Evolutionary conservation across 2,888 invertebrate species (phyloP), one percentile per base, ranked within the genome.

Genomic region (Ernsta delagoae): DNA sequence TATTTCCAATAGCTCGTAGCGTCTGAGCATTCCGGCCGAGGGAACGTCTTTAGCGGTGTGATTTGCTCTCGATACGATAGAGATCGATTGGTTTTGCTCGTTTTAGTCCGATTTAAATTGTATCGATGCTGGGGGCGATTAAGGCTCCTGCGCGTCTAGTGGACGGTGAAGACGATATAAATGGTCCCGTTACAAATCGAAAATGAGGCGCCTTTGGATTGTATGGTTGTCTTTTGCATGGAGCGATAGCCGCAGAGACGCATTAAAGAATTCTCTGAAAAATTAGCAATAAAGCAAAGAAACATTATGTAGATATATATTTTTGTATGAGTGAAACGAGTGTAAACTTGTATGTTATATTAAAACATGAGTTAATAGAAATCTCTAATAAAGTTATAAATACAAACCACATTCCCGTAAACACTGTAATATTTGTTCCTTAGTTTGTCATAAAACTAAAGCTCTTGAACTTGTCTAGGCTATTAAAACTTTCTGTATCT

Each of bases 31-130:
- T 88, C 83, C 86, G 81, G 81, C 82, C 83, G 83, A 85, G 82
- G 82, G 85, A 87, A 86, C 88, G 86, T 91, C 89, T 90, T 89
- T 87, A 88, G 86, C 82, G 84, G 86, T 87, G 81, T 87, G 90
- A 91, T 92, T 90, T 90, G 88, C 88, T 90, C 90, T 85, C 86
- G 89, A 88, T 87, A 83, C 87, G 89, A 88, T 85, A 80, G 86
- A 88, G 86, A 91, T 90, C 85, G 85, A 92, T 91, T 90, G 83
- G 87, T 78, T 83, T 85, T 87, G 85, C 87, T 89, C 88, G 87
- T 89, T 90, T 91, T 89, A 82, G 87, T 85, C 82, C 83, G 86
- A 90, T 90, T 90, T 88, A 89, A 92, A 92, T 89, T 90, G 91
- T 92, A 90, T 89, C 89, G 88, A 88, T 87, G 85, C 86, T 85